Percentiles rank a stretch among this genome's conserved stretches.
phyloP scores from a whole-genome alignment of 2,888 invertebrate genomes.

The Fissipunctia ypsillon region DNA sequence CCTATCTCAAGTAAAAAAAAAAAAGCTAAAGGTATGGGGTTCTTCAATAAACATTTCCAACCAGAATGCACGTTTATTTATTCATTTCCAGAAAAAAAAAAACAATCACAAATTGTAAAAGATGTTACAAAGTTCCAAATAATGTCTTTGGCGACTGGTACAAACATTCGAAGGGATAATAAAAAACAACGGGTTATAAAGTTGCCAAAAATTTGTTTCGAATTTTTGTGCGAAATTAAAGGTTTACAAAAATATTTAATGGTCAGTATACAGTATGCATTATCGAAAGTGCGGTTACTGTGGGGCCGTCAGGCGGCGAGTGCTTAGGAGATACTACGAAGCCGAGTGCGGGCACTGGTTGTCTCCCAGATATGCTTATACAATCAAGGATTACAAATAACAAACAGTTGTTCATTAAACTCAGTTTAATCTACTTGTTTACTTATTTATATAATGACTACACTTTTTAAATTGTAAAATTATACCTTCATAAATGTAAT shows the following conservation, averaged over 20 bases:
- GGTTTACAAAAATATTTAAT: slow-evolving; percentile 56
- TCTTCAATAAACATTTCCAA: slow-evolving; percentile 44
- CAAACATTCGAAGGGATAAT: slow-evolving; percentile 60
- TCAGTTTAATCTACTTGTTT: slow-evolving; percentile 81
- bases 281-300: slow-evolving; percentile 55
- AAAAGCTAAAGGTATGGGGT: slow-evolving; percentile 17
- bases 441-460: slow-evolving; percentile 88
- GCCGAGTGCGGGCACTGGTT: slow-evolving; percentile 13
- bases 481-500: slow-evolving; percentile 70
- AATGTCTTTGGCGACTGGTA: slow-evolving; percentile 69
- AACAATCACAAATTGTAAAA: slow-evolving; percentile 83
- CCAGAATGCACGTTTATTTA: slow-evolving; percentile 84
- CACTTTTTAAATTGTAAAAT: slow-evolving; percentile 80
- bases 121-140: slow-evolving; percentile 78
- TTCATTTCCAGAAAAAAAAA: slow-evolving; percentile 76
- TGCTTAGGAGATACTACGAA: slow-evolving; percentile 31
- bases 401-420: slow-evolving; percentile 80
- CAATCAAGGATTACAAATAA: slow-evolving; percentile 79
- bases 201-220: slow-evolving; percentile 58
- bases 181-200: slow-evolving; percentile 63
- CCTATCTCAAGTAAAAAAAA: too few species aligned
- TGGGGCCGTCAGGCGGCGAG: slow-evolving; percentile 23
- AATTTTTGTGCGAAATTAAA: slow-evolving; percentile 65
- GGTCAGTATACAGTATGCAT: slow-evolving; percentile 52
- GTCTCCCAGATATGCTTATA: slow-evolving; percentile 51